Conservation (phyloP, 2,113 vertebrate species). For the Nansenia antarctica region DNA sequence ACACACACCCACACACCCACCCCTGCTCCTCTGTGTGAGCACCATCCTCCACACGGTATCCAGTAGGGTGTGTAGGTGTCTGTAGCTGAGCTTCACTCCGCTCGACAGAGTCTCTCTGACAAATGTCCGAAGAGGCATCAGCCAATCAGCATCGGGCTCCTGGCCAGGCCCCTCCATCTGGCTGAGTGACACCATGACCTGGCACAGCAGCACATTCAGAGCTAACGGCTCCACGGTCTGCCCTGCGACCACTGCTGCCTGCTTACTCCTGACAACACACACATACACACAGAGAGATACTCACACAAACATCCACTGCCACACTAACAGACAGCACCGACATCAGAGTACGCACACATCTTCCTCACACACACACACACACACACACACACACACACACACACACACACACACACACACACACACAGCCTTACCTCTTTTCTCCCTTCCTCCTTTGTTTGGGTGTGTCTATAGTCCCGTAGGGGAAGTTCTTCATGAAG, state of each 20-base stretch:
- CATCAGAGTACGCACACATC: no score
- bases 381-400: no score
- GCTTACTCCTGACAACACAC: slow-evolving; percentile 76
- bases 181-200: slow-evolving; percentile 95
- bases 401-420: no score
- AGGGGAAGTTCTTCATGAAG: slow-evolving; percentile 97
- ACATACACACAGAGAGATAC: neutral
- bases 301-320: no score
- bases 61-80: slow-evolving; percentile 90
- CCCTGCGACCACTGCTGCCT: slow-evolving; percentile 62
- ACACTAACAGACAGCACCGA: no score
- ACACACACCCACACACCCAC: no score
- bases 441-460: slow-evolving; percentile 83
- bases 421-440: neutral
- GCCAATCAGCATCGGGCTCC: slow-evolving; percentile 86
- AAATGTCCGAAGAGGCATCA: slow-evolving; percentile 88
- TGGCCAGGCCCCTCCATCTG: slow-evolving; percentile 75
- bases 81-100: slow-evolving; percentile 85
- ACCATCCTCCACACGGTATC: slow-evolving; percentile 93
- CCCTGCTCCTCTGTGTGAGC: slow-evolving; percentile 87
- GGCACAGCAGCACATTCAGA: slow-evolving; percentile 93
- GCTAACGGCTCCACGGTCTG: slow-evolving; percentile 85
- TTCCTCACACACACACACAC: slow-evolving; percentile 12
- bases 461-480: slow-evolving; percentile 82
- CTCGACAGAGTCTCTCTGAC: slow-evolving; percentile 86